These are phyloP conservation scores for Casuarius casuarius DNA, from an alignment of 2,113 vertebrate genomes.

Conservation along the genomic window DNA sequence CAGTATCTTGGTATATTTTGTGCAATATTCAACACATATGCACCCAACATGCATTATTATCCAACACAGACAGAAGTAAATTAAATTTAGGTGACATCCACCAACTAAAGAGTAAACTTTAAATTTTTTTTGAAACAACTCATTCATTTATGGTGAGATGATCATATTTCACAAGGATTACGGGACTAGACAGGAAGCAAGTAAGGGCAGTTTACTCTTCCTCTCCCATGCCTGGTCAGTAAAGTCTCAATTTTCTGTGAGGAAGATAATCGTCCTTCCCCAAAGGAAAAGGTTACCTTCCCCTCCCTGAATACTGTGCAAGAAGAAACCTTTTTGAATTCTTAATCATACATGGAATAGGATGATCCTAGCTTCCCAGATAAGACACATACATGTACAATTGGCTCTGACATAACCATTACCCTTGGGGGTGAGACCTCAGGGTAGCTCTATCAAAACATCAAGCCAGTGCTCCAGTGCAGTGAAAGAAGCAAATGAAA, in stretches of 20 bases:
- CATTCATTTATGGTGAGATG: not conserved
- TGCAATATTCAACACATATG: not conserved
- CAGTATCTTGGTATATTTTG: not conserved
- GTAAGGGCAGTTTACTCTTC: not conserved
- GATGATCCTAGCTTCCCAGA: not conserved
- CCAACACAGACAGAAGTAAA: not conserved
- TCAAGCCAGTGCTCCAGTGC: not conserved
- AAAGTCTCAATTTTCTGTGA: not conserved
- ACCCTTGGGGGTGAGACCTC: not conserved
- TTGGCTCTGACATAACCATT: not conserved
- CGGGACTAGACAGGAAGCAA: not conserved
- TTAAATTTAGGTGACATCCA: not conserved
- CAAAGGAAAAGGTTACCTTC: not conserved
- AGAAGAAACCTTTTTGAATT: not conserved
- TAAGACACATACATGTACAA: not conserved
- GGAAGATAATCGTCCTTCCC: not conserved
- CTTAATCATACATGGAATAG: not conserved
- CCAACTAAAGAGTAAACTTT: not conserved
- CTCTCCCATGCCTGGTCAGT: not conserved
- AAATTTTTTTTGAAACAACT: not conserved
- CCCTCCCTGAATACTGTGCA: too few relatives aligned
- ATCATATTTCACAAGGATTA: not conserved
- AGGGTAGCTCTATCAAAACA: not conserved
- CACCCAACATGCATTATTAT: not conserved
- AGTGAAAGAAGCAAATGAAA: not conserved